Conservation (phyloP, 1,140 invertebrate species). For the Calycopis cecrops region DNA sequence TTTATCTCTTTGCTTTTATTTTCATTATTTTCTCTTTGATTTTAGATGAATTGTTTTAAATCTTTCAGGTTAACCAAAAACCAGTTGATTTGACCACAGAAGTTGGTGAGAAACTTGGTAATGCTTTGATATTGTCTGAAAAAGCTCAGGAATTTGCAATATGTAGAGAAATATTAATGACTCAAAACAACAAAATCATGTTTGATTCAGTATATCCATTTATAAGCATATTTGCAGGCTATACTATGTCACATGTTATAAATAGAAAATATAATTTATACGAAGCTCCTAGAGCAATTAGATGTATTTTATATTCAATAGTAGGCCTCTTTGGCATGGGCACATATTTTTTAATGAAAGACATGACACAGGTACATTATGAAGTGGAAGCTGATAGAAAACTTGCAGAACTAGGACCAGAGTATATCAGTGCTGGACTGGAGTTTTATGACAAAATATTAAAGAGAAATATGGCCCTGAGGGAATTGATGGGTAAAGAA, state of each 20-base stretch:
- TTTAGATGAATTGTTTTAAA: constrained; percentile 15
- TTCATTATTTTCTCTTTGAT: constrained; percentile 3
- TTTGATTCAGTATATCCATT: constrained; percentile 72
- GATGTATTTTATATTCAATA: constrained; percentile 76
- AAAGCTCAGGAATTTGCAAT: constrained; percentile 87
- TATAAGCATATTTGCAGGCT: constrained; percentile 63
- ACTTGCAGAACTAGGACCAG: constrained; percentile 75
- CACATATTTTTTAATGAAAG: constrained; percentile 79
- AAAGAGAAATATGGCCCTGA: constrained; percentile 82
- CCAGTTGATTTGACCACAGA: constrained; percentile 78
- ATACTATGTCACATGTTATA: constrained; percentile 66
- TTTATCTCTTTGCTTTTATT: not conserved
- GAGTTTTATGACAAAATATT: constrained; percentile 85
- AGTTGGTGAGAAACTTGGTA: constrained; percentile 76
- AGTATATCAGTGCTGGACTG: constrained; percentile 82
- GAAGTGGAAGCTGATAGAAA: constrained; percentile 79
- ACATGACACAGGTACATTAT: constrained; percentile 76
- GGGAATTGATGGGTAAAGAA: constrained; percentile 78
- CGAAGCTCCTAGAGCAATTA: constrained; percentile 63
- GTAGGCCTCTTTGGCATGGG: constrained; percentile 76
- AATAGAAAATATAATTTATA: constrained; percentile 77
- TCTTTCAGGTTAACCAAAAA: constrained; percentile 74
- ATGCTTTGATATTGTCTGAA: constrained; percentile 82
- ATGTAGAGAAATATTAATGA: constrained; percentile 81
- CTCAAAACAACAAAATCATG: constrained; percentile 74